A percentile compares a stretch with the other conserved stretches of the same genome.
phyloP scores from a whole-genome alignment of 2,888 invertebrate species.

The Dicyrtoma fusca region DNA sequence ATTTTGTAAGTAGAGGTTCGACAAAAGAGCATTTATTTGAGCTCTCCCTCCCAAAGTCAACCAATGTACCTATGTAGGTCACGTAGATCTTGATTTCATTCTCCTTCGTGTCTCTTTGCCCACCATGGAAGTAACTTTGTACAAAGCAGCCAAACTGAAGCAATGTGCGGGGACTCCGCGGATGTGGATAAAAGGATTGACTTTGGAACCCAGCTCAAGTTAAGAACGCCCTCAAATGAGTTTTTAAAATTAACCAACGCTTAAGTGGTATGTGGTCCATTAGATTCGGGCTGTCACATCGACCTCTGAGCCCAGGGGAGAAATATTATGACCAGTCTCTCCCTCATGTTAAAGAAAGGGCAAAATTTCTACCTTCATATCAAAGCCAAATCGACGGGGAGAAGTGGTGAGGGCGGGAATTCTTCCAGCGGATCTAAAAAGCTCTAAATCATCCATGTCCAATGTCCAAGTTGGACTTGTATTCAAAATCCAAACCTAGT shows the following conservation, averaged over 20 bases:
- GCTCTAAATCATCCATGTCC: neutral
- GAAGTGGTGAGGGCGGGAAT: slow-evolving; percentile 19
- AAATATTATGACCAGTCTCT: slow-evolving; percentile 81
- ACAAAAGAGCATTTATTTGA: slow-evolving; percentile 94
- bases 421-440: neutral
- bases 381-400: slow-evolving; percentile 49
- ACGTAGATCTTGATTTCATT: slow-evolving; percentile 86
- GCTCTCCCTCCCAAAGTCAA: slow-evolving; percentile 77
- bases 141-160: slow-evolving; percentile 43
- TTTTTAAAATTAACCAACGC: slow-evolving; percentile 85
- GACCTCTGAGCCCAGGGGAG: slow-evolving; percentile 85
- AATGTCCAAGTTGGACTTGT: neutral
- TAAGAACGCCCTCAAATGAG: slow-evolving; percentile 67
- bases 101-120: slow-evolving; percentile 68
- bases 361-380: slow-evolving; percentile 67
- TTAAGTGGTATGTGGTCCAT: slow-evolving; percentile 86
- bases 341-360: slow-evolving; percentile 75
- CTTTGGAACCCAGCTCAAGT: slow-evolving; percentile 45
- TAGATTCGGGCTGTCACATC: slow-evolving; percentile 74
- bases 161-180: slow-evolving; percentile 8
- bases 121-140: slow-evolving; percentile 74
- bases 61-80: no score
- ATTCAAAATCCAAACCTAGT: neutral
- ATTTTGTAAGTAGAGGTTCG: slow-evolving; percentile 69
- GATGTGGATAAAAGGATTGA: slow-evolving; percentile 50